Evolutionary conservation across 2,888 invertebrate genomes (phyloP), one percentile per base, ranked within the genome.

Genomic region (Leptopilina drosophilae): DNA sequence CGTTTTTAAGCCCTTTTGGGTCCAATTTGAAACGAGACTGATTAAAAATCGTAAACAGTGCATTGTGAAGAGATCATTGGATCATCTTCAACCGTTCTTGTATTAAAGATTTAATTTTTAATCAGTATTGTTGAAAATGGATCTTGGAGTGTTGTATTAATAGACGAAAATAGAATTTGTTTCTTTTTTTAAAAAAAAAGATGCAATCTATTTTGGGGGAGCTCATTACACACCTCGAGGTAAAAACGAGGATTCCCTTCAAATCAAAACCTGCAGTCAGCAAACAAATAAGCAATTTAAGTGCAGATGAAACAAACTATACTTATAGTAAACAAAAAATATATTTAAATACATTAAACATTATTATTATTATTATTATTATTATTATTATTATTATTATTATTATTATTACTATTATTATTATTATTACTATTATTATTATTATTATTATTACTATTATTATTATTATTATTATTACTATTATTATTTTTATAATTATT

Each of bases 181-280:
- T 12, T 26, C 14, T 20, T 26, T 1, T 69, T 20, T 1, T 1
- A 20, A 20, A 33, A 12, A 33, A 73, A 15, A 59, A 33, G 73
- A n/a, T n/a, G n/a, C 9, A 56, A 56, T 56, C n/a, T 46, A 26
- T 12, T 26, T 59, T 56, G 26, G 64, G 80, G 77, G 76, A 77
- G 69, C 79, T 26, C 64, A n/a, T 78, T 49, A 11, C 49, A 11
- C 11, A 12, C 64, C 78, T 73, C 84, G 85, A 86, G 82, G 77
- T 81, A 20, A 81, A 85, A 82, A 82, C 87, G 88, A 87, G 84
- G 81, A 85, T 49, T 88, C 87, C 91, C 89, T 87, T 88, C 88
- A 90, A 91, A 91, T 91, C 90, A 91, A 88, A 91, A 91, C 90
- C 90, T 89, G 87, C 91, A 91, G 91, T 91, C 89, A 90, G 89